These are phyloP conservation scores for Erythrocercus mccallii DNA, from an alignment of 2,113 vertebrate genomes.

Conservation along the genomic window DNA sequence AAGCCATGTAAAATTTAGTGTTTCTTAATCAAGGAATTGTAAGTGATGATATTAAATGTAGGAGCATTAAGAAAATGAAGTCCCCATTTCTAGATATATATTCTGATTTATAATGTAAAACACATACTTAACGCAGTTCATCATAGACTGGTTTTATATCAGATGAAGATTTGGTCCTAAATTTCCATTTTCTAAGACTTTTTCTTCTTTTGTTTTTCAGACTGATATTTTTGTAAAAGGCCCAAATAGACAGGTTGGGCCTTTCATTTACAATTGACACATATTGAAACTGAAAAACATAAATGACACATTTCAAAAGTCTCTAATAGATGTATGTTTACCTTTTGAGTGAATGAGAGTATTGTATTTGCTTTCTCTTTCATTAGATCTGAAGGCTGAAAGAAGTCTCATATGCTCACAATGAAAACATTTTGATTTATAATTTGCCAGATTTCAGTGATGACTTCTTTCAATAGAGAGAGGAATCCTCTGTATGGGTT, in stretches of 20 bases:
- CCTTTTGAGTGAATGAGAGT: conserved; percentile 19
- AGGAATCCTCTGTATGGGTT: not conserved
- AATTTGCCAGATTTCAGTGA: conserved; percentile 41
- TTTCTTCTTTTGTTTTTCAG: not conserved
- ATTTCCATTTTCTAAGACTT: not conserved
- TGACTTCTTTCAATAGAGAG: conserved; percentile 21
- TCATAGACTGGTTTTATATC: not conserved
- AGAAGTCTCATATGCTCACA: conserved; percentile 19
- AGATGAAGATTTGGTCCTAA: not conserved
- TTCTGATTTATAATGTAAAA: not conserved
- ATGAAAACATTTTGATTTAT: conserved; percentile 57
- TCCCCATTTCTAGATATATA: not conserved
- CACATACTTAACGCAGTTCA: not conserved
- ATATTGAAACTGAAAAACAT: conserved; percentile 38
- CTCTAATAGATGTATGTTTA: conserved; percentile 42
- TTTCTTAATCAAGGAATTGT: not conserved
- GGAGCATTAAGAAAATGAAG: not conserved
- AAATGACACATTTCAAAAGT: conserved; percentile 49
- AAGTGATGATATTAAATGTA: not conserved
- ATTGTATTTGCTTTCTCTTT: conserved; percentile 53
- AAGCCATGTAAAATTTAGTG: not conserved
- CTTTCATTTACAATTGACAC: not conserved
- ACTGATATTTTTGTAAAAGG: not conserved
- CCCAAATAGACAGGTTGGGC: not conserved
- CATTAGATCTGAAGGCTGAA: conserved; percentile 21